Base-by-base conservation (phyloP, 2,113 vertebrate species). In the Callorhinus ursinus region DNA sequence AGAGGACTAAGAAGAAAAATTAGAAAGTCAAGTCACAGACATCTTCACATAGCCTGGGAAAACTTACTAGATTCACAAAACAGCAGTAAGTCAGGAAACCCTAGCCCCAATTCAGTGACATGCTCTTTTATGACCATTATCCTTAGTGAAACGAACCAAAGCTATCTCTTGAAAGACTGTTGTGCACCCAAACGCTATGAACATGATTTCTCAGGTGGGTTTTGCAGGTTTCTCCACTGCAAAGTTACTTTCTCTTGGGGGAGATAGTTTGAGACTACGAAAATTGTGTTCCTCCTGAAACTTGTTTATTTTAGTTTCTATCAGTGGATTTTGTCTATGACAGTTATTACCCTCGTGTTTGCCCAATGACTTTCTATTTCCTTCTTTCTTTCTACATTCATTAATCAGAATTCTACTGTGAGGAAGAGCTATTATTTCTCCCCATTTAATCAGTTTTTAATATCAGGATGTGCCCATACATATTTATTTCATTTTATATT, bases 1-100 rank as follows among this genome's bases (percentile, higher is more conserved):
- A 5, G 98, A 98, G 0, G 98, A 98, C 99, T 99, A 95, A 63
- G 61, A 95, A 19, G 42, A 83, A 95, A 96, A 90, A 93, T 0
- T 24, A 46, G 88, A 84, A 93, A 90, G 39, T 76, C 92, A 96
- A 57, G 61, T 33, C 42, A 79, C 0, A 51, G 28, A 91, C 39
- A 79, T 1, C 36, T 22, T 92, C 63, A 90, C 26, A 63, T 53
- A 77, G 80, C 14, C 16, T 22, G 26, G 5, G 36, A n/a, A 53
- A 55, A 61, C 11, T 31, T 24, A 49, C 19, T 19, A 76, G 31
- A 59, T 26, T 69, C 88, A 82, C 36, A 53, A n/a, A 77, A 85
- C 42, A 31, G 57, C 46, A 46, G 46, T 46, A 28, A 14, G 16
- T 49, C 53, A 74, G 57, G 91, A 63, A 94, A 72, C 15, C 82